A percentile compares a stretch with the other conserved stretches of the same genome.
Evolutionary conservation across 1,140 invertebrate genomes (phyloP).

Genomic region (Latrodectus geometricus): DNA sequence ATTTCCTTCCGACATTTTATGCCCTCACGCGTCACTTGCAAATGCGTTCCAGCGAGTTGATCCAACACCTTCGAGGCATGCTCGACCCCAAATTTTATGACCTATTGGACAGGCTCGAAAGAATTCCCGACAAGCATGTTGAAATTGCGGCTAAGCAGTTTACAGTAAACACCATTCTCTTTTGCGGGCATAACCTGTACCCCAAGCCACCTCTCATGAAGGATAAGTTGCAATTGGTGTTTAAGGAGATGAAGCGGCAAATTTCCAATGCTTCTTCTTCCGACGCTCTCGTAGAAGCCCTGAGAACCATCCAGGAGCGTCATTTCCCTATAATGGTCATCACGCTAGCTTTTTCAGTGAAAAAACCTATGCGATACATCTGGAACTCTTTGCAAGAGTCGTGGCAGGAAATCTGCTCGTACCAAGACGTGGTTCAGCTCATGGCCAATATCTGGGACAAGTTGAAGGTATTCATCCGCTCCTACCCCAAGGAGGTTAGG

Average conservation of each 20-base stretch:
- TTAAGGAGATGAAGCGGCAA: too few relatives aligned
- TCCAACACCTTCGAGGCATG: background rate
- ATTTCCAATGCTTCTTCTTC: too few relatives aligned
- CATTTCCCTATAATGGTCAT: slow-evolving; percentile 1
- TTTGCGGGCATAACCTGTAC: slow-evolving; percentile 10
- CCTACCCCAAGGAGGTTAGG: background rate
- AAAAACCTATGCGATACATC: background rate
- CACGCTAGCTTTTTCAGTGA: background rate
- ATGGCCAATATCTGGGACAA: background rate
- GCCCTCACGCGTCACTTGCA: background rate
- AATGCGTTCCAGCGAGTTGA: background rate
- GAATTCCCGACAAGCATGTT: background rate
- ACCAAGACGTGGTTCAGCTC: background rate
- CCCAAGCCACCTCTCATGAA: background rate
- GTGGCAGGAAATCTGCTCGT: background rate
- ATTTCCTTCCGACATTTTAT: slow-evolving; percentile 46
- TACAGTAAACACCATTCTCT: background rate
- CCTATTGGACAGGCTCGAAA: background rate
- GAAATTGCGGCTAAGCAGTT: background rate
- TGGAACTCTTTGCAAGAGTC: slow-evolving; percentile 31
- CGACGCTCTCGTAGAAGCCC: background rate
- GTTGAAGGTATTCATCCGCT: background rate
- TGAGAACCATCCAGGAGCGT: background rate
- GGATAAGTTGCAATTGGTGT: slow-evolving; percentile 11
- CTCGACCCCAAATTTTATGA: background rate